These are phyloP conservation scores for Notamacropus eugenii DNA, from an alignment of 2,797 vertebrate genomes.

Conservation along the genomic window DNA sequence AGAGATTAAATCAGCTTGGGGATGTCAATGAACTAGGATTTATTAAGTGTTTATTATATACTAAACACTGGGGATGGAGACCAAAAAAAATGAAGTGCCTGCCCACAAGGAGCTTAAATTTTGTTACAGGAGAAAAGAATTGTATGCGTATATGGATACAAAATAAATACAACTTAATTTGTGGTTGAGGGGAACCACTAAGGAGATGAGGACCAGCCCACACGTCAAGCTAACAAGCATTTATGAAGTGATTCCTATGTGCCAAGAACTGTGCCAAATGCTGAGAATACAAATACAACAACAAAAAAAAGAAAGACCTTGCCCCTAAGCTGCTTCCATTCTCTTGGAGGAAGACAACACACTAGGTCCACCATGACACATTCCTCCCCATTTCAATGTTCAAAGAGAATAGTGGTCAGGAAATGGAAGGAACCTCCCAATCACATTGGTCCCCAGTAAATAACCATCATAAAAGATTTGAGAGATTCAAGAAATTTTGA, in stretches of 20 bases:
- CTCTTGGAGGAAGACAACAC: not conserved
- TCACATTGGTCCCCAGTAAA: not conserved
- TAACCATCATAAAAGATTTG: not conserved
- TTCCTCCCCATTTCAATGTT: not conserved
- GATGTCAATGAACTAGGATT: not conserved
- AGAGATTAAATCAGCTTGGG: not conserved
- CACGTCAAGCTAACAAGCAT: not conserved
- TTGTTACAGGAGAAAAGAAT: not conserved
- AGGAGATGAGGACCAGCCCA: not conserved
- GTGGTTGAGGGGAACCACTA: not conserved
- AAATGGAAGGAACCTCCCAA: not conserved
- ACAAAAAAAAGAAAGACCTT: not conserved
- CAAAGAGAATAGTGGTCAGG: not conserved
- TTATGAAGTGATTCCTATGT: not conserved
- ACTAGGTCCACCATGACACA: not conserved
- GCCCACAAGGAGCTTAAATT: not conserved
- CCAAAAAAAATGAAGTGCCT: not conserved
- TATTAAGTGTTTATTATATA: not conserved
- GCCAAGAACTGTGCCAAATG: not conserved
- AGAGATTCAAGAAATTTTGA: not conserved
- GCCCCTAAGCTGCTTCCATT: not conserved
- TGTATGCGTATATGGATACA: not conserved
- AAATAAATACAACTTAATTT: not conserved
- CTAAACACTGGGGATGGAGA: not conserved
- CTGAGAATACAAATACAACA: not conserved